phyloP scores from a whole-genome alignment of 2,888 invertebrate genomes.

The Philereme transversata region DNA sequence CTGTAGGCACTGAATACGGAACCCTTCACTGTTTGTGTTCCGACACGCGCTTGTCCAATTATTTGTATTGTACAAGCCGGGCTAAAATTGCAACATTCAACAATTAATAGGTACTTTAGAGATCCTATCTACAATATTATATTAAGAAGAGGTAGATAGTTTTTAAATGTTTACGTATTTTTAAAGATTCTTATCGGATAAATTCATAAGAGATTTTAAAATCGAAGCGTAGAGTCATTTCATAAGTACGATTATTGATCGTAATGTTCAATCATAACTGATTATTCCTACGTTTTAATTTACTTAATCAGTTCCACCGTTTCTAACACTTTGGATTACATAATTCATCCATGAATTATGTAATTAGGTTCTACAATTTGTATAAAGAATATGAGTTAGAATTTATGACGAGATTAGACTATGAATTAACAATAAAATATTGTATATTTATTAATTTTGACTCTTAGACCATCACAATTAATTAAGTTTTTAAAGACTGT shows the following conservation, averaged over 20 bases:
- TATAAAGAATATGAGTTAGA: too few relatives aligned
- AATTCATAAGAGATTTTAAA: conserved; percentile 73
- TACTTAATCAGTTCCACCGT: background rate
- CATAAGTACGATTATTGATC: conserved; percentile 50
- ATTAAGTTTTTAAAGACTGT: too few relatives aligned
- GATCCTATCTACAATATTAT: conserved; percentile 37
- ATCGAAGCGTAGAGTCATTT: conserved; percentile 62
- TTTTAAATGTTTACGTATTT: conserved; percentile 60
- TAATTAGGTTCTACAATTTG: too few relatives aligned
- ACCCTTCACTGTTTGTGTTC: too few relatives aligned
- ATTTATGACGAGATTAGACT: too few relatives aligned
- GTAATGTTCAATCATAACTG: conserved; percentile 18
- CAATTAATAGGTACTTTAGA: conserved; percentile 39
- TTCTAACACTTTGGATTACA: background rate
- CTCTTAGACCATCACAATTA: too few relatives aligned
- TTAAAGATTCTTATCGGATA: conserved; percentile 54
- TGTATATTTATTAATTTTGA: too few relatives aligned
- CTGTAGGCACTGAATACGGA: too few relatives aligned
- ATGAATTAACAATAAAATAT: too few relatives aligned
- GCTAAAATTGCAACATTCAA: conserved; percentile 43
- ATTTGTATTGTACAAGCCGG: too few relatives aligned
- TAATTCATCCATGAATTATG: too few relatives aligned
- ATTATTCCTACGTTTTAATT: background rate
- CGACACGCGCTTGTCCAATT: too few relatives aligned
- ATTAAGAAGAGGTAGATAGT: conserved; percentile 72